Evolutionary conservation across 2,113 vertebrate species (phyloP).

Genomic region (Tychaedon coryphoeus): DNA sequence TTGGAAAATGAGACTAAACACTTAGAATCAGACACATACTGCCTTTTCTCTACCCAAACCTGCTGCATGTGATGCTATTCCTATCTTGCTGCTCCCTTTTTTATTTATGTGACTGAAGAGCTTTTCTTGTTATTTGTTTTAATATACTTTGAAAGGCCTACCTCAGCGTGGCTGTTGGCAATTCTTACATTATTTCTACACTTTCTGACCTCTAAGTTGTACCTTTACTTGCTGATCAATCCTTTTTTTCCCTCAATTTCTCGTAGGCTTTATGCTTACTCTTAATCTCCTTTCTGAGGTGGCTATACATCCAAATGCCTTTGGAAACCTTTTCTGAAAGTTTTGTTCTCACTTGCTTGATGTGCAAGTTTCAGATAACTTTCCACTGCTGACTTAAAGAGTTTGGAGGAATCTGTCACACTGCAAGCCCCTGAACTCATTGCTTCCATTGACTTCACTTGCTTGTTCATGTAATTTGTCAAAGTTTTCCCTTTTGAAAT

Average conservation of each 20-base stretch:
- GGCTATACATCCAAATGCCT: slow-evolving; percentile 48
- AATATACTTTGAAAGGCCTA: slow-evolving; percentile 51
- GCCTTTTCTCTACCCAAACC: not conserved
- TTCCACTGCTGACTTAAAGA: slow-evolving; percentile 51
- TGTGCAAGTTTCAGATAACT: slow-evolving; percentile 52
- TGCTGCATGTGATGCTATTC: not conserved
- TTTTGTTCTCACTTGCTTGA: slow-evolving; percentile 48
- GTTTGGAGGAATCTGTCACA: slow-evolving; percentile 26
- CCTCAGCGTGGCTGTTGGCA: slow-evolving; percentile 44
- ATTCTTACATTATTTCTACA: slow-evolving; percentile 51
- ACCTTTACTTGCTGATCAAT: slow-evolving; percentile 58
- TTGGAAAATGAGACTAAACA: not conserved
- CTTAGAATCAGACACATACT: not conserved
- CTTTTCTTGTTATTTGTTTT: slow-evolving; percentile 49
- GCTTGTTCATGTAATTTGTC: slow-evolving; percentile 20
- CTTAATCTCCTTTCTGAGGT: slow-evolving; percentile 33
- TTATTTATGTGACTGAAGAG: slow-evolving; percentile 31
- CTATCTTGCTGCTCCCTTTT: not conserved
- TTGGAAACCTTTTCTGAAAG: slow-evolving; percentile 47
- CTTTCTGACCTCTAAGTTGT: slow-evolving; percentile 30
- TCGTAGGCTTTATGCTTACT: slow-evolving; percentile 43
- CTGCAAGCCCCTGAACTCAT: slow-evolving; percentile 6
- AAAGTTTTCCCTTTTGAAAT: slow-evolving; percentile 2
- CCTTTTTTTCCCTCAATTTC: slow-evolving; percentile 30
- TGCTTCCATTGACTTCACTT: slow-evolving; percentile 14